phyloP scores from a whole-genome alignment of 1,140 invertebrate genomes.

The Melanaphis sacchari region DNA sequence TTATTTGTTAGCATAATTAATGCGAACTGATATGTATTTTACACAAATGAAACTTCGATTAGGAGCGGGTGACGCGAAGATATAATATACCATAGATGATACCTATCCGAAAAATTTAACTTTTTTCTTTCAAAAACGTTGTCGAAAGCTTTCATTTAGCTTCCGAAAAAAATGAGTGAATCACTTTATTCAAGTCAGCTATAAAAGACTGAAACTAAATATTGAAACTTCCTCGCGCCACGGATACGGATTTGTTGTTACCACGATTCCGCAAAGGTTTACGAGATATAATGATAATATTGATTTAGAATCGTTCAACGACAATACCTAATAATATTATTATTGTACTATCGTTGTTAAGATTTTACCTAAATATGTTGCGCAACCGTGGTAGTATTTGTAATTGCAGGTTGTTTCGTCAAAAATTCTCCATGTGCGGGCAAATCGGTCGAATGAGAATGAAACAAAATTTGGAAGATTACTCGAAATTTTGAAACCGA shows the following conservation, averaged over 20 bases:
- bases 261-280: not conserved
- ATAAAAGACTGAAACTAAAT: no score
- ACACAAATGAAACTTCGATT: not conserved
- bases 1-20: not conserved
- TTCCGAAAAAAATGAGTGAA: not conserved
- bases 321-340: no score
- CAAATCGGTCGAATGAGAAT: not conserved
- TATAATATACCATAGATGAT: no score
- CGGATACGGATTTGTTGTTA: no score
- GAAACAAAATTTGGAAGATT: constrained; percentile 4
- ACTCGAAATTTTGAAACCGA: constrained; percentile 6
- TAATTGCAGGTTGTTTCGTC: no score
- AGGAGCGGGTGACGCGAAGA: no score
- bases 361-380: not conserved
- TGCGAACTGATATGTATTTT: not conserved
- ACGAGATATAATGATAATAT: no score
- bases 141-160: no score
- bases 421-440: not conserved
- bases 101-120: no score
- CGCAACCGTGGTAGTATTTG: not conserved
- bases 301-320: no score
- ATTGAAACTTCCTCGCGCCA: not conserved
- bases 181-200: no score
- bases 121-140: no score
- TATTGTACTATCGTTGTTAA: not conserved